phyloP scores from a whole-genome alignment of 2,797 vertebrate genomes.

The Melanotaenia trifasciata region DNA sequence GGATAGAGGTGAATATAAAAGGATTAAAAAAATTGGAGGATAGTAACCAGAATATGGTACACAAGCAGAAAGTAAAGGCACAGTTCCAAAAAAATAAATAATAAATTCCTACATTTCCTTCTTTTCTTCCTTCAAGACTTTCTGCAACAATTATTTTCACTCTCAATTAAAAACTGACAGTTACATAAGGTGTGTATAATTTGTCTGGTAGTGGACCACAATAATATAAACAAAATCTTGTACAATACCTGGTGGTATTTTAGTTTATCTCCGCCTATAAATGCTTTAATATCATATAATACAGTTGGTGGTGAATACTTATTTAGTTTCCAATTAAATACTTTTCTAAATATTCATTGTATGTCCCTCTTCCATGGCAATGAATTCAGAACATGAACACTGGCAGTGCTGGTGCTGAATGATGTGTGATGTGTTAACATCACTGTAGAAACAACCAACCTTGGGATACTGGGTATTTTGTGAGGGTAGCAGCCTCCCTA shows the following conservation, averaged over 20 bases:
- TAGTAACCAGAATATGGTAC: background rate
- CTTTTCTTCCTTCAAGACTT: background rate
- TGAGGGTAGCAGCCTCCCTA: background rate
- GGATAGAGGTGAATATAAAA: slow-evolving; percentile 14
- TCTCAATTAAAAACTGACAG: background rate
- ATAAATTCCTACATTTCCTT: background rate
- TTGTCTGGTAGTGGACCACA: background rate
- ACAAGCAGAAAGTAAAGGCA: slow-evolving; percentile 1
- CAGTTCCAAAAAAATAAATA: background rate
- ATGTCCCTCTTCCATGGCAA: background rate
- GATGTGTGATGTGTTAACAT: background rate
- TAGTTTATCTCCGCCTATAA: background rate
- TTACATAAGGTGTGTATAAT: background rate
- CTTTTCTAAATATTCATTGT: background rate
- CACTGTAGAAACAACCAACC: background rate
- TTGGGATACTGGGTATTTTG: background rate
- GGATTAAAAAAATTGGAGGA: slow-evolving; percentile 13
- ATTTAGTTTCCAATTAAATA: background rate
- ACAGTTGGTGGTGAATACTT: background rate
- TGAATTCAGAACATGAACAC: background rate
- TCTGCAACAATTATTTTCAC: background rate
- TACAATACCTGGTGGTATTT: no score
- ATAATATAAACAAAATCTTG: no score
- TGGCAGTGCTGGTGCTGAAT: background rate
- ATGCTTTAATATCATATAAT: background rate